Evolutionary conservation across 2,113 vertebrate genomes (phyloP), one percentile per base, ranked within the genome.

Genomic region (Pholis gunnellus): DNA sequence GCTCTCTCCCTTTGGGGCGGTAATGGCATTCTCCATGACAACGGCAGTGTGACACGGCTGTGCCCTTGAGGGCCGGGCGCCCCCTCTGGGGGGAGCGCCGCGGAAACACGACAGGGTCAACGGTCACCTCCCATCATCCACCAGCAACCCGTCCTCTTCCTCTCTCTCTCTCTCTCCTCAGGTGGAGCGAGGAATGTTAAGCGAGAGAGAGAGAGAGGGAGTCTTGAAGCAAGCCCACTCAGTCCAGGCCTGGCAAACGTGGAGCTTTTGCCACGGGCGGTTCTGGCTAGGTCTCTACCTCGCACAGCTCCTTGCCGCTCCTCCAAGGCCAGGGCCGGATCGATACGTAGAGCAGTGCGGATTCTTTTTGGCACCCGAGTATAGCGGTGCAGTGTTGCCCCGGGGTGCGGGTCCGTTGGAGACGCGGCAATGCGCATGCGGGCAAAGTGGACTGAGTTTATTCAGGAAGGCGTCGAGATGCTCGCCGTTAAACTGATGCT

Each of bases 1-100:
- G 60, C 79, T 81, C 71, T 90, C 78, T 90, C 85, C 89, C 93
- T 91, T 79, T 88, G 89, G 92, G 91, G 83, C 65, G 72, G 87
- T 94, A 93, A 93, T 94, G 92, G 91, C 92, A 93, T 94, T 94
- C 93, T 93, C 92, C 91, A 93, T 94, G 93, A 93, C 93, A 93
- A 93, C 90, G 78, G 86, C 91, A n/a, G 88, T 70, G 83, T 91
- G 90, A 94, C 93, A 94, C 71, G 82, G 84, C 88, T 66, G 84
- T 92, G 93, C 93, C 91, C 91, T 93, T 94, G 94, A 93, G 93
- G 92, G 88, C 89, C 77, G 68, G 75, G 83, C 80, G 71, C 83
- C 85, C 80, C 92, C 90, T 93, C 91, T 87, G 88, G 87, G 2
- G 79, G 82, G 80, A 85, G 79, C 68, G 82, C 75, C 44, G 75